These are phyloP conservation scores for Mayetiola destructor DNA, from an alignment of 2,888 invertebrate genomes.

Conservation along the genomic window DNA sequence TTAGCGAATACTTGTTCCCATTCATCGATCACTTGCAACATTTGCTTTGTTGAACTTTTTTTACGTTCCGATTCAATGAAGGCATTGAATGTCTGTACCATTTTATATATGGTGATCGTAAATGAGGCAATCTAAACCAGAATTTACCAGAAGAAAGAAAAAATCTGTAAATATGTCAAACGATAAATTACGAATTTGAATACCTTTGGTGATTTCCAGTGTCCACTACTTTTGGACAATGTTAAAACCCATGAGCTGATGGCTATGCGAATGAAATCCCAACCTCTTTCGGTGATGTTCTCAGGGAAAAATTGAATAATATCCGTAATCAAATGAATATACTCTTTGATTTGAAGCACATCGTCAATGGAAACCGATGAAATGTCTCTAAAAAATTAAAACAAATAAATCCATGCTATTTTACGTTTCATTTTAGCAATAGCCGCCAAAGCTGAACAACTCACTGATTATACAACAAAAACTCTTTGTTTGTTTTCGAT, in stretches of 20 bases:
- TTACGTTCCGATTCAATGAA: slow-evolving; percentile 34
- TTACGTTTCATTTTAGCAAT: not conserved
- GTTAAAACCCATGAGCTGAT: slow-evolving; percentile 50
- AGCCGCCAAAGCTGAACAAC: slow-evolving; percentile 20
- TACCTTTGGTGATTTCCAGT: slow-evolving; percentile 42
- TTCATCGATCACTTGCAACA: slow-evolving; percentile 39
- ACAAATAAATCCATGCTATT: not conserved
- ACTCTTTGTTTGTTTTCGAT: slow-evolving; percentile 30
- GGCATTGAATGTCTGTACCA: slow-evolving; percentile 37
- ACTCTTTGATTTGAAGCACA: slow-evolving; percentile 23
- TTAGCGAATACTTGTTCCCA: slow-evolving; percentile 65
- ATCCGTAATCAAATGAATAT: slow-evolving; percentile 26
- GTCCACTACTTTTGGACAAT: slow-evolving; percentile 34
- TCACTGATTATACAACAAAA: slow-evolving; percentile 37
- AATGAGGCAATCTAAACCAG: slow-evolving; percentile 38
- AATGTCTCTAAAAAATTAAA: not conserved
- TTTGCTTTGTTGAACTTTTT: slow-evolving; percentile 30
- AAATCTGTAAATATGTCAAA: too few relatives aligned
- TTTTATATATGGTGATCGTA: slow-evolving; percentile 37
- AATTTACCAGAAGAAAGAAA: too few relatives aligned
- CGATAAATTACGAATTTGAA: too few relatives aligned
- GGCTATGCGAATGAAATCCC: slow-evolving; percentile 62
- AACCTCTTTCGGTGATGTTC: slow-evolving; percentile 37
- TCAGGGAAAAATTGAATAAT: slow-evolving; percentile 27
- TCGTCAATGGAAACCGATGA: not conserved